Evolutionary conservation across 1,140 invertebrate species (phyloP).

Genomic region (Subanguina moxae): DNA sequence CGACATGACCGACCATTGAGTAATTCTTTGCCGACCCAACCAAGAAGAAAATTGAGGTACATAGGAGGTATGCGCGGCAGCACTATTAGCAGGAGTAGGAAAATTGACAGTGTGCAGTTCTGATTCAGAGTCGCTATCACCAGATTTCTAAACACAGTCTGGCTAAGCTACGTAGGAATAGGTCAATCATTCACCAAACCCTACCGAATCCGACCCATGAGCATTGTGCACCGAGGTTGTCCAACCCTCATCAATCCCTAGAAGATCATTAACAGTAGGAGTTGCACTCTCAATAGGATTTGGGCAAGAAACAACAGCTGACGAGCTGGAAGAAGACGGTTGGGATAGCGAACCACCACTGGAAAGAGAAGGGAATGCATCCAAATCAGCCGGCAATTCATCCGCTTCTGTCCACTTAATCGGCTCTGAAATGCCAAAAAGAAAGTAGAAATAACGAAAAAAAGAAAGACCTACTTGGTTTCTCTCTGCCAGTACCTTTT

Average conservation of each 20-base stretch:
- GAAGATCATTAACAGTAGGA: constrained; percentile 42
- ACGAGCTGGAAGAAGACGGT: constrained; percentile 49
- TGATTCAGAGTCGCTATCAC: constrained; percentile 12
- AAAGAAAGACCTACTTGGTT: constrained; percentile 42
- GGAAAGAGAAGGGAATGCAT: constrained; percentile 16
- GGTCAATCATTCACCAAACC: neutral
- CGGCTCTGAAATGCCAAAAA: constrained; percentile 32
- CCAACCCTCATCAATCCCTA: constrained; percentile 38
- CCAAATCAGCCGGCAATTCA: constrained; percentile 42
- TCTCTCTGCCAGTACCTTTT: constrained; percentile 52
- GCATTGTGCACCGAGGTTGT: neutral
- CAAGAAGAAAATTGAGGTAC: constrained; percentile 47
- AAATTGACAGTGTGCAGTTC: neutral
- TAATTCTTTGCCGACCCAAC: constrained; percentile 44
- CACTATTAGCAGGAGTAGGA: constrained; percentile 7
- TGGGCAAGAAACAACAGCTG: constrained; percentile 34
- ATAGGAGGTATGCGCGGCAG: constrained; percentile 33
- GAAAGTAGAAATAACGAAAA: neutral
- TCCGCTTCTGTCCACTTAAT: constrained; percentile 42
- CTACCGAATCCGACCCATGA: constrained; percentile 2
- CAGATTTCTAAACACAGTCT: constrained; percentile 13
- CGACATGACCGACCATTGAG: constrained; percentile 32
- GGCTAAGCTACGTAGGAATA: neutral
- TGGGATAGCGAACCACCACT: constrained; percentile 27
- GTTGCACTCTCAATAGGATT: neutral